phyloP scores from a whole-genome alignment of 2,113 vertebrate genomes.

The Aegotheles bennettii region DNA sequence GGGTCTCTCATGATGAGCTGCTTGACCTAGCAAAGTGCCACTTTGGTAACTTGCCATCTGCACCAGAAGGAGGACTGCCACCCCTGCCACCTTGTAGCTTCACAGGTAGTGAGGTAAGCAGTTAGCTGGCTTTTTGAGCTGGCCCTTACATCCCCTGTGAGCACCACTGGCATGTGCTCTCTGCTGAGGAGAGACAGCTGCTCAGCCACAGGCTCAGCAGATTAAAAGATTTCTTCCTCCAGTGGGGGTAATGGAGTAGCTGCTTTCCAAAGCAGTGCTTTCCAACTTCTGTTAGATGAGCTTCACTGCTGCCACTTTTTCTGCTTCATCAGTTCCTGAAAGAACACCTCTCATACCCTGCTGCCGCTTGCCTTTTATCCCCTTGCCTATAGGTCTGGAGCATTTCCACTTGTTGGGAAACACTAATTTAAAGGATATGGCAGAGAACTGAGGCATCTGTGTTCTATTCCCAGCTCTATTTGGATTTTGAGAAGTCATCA shows the following conservation, averaged over 20 bases:
- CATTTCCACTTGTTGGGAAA: background rate
- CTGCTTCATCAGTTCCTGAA: background rate
- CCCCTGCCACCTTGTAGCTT: constrained; percentile 84
- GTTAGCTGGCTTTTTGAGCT: background rate
- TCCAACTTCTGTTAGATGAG: background rate
- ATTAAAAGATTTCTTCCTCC: background rate
- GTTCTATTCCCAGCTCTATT: background rate
- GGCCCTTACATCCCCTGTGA: background rate
- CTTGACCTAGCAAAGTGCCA: constrained; percentile 90
- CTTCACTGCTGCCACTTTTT: background rate
- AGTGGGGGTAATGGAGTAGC: background rate
- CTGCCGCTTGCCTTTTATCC: background rate
- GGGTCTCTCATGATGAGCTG: constrained; percentile 87
- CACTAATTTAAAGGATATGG: background rate
- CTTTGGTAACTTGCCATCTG: constrained; percentile 87
- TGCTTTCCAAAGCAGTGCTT: background rate
- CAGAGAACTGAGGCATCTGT: background rate
- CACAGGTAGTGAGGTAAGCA: constrained; percentile 94
- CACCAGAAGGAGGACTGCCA: constrained; percentile 80
- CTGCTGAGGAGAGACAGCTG: background rate
- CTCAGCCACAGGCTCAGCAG: background rate
- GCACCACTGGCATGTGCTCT: background rate
- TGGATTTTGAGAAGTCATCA: background rate
- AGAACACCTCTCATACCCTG: background rate
- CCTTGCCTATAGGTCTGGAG: fast-evolving